Evolutionary conservation across 2,797 vertebrate genomes (phyloP).

Genomic region (Phyllotis vaccarum): DNA sequence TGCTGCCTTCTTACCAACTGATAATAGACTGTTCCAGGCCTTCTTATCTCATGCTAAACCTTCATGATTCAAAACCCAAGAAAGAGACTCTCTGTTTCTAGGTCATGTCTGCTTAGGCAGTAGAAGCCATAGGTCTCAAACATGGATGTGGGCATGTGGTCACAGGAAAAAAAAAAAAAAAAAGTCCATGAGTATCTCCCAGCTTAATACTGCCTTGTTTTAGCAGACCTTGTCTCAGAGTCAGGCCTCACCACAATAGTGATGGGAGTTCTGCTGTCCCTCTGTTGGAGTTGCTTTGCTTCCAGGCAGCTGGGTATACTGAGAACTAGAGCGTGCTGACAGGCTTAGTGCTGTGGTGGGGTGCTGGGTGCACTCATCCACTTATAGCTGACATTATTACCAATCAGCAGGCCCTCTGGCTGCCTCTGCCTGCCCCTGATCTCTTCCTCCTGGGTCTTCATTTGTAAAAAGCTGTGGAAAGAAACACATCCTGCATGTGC

Average conservation of each 20-base stretch:
- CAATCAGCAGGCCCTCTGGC: neutral
- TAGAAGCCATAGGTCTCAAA: neutral
- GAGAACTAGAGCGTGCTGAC: neutral
- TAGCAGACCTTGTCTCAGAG: neutral
- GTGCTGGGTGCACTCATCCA: neutral
- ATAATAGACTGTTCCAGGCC: neutral
- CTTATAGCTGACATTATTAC: neutral
- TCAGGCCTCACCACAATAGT: no score
- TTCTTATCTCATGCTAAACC: neutral
- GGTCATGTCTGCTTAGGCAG: neutral
- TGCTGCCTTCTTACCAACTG: neutral
- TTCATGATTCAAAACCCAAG: neutral
- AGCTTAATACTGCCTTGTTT: neutral
- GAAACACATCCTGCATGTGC: neutral
- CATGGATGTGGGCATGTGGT: no score
- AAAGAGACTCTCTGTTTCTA: neutral
- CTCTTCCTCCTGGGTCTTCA: neutral
- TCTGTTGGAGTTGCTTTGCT: rapidly evolving
- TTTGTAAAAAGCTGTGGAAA: neutral
- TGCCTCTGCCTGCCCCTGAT: neutral
- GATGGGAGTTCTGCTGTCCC: neutral
- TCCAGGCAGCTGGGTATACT: neutral
- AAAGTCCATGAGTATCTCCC: no score
- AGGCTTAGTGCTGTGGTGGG: neutral
- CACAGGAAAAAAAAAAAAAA: neutral